Evolutionary conservation across 2,888 invertebrate species (phyloP).

Genomic region (Oeneis ivallda): DNA sequence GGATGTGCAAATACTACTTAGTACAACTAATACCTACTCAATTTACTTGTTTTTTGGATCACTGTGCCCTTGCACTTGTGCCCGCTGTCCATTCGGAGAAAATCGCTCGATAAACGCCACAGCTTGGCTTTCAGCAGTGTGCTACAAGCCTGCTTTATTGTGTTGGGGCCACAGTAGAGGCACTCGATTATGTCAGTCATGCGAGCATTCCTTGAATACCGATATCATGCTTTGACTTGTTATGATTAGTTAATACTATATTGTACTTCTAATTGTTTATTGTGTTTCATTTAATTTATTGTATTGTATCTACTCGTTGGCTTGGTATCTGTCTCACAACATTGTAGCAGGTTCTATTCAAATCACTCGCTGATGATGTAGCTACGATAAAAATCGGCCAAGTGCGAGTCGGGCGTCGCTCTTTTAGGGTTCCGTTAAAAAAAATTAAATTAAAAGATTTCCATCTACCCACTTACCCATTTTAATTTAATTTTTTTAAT

Average conservation of each 20-base stretch:
- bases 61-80: no score
- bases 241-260: constrained; percentile 36
- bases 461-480: no score
- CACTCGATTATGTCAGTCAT: constrained; percentile 43
- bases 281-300: constrained; percentile 30
- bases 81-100: no score
- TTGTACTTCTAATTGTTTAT: constrained; percentile 35
- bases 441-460: no score
- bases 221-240: constrained; percentile 37
- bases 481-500: no score
- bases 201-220: constrained; percentile 40
- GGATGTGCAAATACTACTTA: no score
- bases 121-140: constrained; percentile 14
- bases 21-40: no score
- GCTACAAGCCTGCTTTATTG: constrained; percentile 22
- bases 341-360: constrained; percentile 6
- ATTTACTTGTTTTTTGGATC: no score
- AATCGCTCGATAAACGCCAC: background rate
- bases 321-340: background rate
- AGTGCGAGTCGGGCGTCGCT: no score
- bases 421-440: no score
- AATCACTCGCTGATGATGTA: background rate
- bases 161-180: constrained; percentile 29
- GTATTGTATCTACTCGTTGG: constrained; percentile 5
- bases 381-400: no score